These are phyloP conservation scores for Scortum barcoo DNA, from an alignment of 2,113 vertebrate species.

Conservation along the genomic window DNA sequence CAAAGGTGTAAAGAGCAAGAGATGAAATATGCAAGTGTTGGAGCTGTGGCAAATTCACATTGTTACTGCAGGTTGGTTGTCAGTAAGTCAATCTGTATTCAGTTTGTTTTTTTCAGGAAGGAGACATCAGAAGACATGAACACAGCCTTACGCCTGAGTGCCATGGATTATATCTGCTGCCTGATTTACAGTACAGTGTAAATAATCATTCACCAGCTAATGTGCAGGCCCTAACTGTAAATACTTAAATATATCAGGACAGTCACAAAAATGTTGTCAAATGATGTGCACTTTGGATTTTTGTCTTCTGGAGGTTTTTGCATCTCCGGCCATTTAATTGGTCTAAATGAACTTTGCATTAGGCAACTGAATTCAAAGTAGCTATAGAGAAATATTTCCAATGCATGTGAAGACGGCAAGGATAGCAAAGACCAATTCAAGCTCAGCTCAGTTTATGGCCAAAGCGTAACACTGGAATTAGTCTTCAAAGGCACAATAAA, in stretches of 20 bases:
- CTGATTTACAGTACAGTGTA: conserved; percentile 20
- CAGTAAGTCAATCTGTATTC: conserved; percentile 52
- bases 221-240: not conserved
- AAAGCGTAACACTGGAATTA: conserved; percentile 73
- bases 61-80: conserved; percentile 45
- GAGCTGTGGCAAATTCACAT: conserved; percentile 41
- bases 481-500: conserved; percentile 85
- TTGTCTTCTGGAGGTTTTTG: conserved; percentile 15
- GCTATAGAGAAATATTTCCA: conserved; percentile 50
- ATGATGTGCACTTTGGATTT: conserved; percentile 42
- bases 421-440: conserved; percentile 61
- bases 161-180: conserved; percentile 24
- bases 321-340: conserved; percentile 1
- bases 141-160: conserved; percentile 41
- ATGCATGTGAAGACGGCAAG: conserved; percentile 41
- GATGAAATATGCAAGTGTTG: conserved; percentile 39
- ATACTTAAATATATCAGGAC: conserved; percentile 10
- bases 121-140: conserved; percentile 40
- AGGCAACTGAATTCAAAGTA: conserved; percentile 22
- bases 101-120: conserved; percentile 15
- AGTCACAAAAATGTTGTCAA: conserved; percentile 18
- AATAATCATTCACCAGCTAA: conserved; percentile 26
- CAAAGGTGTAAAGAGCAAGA: conserved; percentile 34
- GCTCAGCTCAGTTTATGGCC: conserved; percentile 57
- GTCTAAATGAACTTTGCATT: conserved; percentile 14